These are phyloP conservation scores for Griposia aprilina DNA, from an alignment of 2,888 invertebrate genomes.

Conservation along the genomic window DNA sequence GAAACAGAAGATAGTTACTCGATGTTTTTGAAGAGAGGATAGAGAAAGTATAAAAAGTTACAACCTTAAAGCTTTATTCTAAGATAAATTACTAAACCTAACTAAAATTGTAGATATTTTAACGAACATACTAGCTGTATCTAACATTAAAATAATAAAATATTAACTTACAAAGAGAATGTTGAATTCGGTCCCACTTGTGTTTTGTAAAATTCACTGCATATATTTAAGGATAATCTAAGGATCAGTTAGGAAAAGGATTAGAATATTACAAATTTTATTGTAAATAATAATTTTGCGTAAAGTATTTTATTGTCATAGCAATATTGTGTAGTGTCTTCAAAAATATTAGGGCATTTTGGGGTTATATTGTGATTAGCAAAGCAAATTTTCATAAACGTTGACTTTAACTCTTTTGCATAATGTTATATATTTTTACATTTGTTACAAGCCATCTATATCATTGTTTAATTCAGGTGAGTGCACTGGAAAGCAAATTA, in stretches of 20 bases:
- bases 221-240: conserved; percentile 54
- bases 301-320: conserved; percentile 66
- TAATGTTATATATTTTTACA: too few relatives aligned
- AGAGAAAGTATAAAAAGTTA: not conserved
- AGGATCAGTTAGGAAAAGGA: conserved; percentile 61
- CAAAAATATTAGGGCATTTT: conserved; percentile 44
- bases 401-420: not conserved
- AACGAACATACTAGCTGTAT: not conserved
- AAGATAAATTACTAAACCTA: not conserved
- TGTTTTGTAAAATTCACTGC: conserved; percentile 59
- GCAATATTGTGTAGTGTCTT: conserved; percentile 63
- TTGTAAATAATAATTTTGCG: conserved; percentile 54
- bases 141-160: not conserved
- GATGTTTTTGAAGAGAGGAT: not conserved
- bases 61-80: not conserved
- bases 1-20: not conserved
- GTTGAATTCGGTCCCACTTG: not conserved
- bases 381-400: too few relatives aligned
- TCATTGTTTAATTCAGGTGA: not conserved
- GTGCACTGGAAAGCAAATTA: not conserved
- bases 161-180: not conserved
- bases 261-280: conserved; percentile 53
- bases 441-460: not conserved
- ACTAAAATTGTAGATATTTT: not conserved
- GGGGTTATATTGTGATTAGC: conserved; percentile 21